Base-by-base conservation (phyloP, 2,888 invertebrate genomes). In the Mycalesis mineus region DNA sequence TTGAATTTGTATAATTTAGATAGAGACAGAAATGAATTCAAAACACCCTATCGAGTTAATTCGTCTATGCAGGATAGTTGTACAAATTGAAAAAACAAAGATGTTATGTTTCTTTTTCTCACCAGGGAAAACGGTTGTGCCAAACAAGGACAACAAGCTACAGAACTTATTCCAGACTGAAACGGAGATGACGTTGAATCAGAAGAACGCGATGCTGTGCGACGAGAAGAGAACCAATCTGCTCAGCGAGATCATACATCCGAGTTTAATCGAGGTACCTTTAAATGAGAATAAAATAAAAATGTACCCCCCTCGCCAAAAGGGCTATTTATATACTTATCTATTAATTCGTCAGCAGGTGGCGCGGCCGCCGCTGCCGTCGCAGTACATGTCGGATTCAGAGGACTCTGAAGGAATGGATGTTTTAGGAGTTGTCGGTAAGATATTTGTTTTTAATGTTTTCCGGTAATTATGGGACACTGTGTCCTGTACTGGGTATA, bases 341-440 rank as follows among this genome's bases (percentile, higher is more conserved):
- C n/a, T n/a, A n/a, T n/a, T n/a, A n/a, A n/a, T n/a, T n/a, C n/a
- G n/a, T 22, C 22, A 22, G 22, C 37, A 51, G 51, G 51, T 51
- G 15, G 40, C 51, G 15, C 36, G 51, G 0, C 36, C 42, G 7
- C 52, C 42, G 2, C 49, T 49, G 8, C 42, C 42, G 5, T 52
- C 33, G 6, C 52, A 52, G 17, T 41, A 42, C 11, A 52, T 52
- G 52, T 52, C 52, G 0, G 52, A 52, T 8, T 52, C 52, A 13
- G 52, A 52, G 9, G 52, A 52, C 14, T 88, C 88, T 0, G 89
- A 88, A 57, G 84, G 84, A 0, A 65, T 87, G 45, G 90, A 90
- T 28, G 89, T 90, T 0, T 67, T 90, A 0, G 90, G 90, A 0
- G 88, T 88, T 0, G 88, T 84, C 0, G 87, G 88, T 86, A 45